Evolutionary conservation across 1,140 invertebrate genomes (phyloP).

Genomic region (Akabosia matsudoensis): DNA sequence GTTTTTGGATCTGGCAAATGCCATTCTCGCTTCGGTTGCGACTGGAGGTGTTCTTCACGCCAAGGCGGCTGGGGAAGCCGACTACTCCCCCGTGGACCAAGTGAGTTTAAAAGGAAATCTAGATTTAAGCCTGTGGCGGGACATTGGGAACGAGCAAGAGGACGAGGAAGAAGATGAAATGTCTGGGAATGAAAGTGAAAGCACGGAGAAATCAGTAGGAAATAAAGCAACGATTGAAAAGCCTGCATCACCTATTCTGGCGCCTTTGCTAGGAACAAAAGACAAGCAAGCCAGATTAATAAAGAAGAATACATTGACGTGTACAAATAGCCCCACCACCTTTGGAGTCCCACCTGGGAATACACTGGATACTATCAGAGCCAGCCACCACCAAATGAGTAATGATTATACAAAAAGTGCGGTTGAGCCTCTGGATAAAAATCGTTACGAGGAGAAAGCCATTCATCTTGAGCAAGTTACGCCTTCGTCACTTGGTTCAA

Average conservation of each 20-base stretch:
- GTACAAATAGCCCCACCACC: neutral
- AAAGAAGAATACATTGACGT: neutral
- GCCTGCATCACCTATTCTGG: neutral
- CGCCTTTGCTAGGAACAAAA: neutral
- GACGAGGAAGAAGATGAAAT: neutral
- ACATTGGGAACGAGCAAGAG: neutral
- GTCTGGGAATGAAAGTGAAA: neutral
- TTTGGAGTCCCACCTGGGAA: neutral
- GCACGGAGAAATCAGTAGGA: neutral
- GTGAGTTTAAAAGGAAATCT: neutral
- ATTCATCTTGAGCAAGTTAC: neutral
- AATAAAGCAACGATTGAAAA: neutral
- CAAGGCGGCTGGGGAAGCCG: neutral
- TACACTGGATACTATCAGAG: neutral
- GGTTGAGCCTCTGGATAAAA: neutral
- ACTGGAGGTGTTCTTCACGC: neutral
- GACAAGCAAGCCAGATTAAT: neutral
- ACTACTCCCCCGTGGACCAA: neutral
- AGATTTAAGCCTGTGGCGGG: constrained; percentile 7
- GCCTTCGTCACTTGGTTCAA: neutral
- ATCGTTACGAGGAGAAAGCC: neutral
- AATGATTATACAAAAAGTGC: neutral
- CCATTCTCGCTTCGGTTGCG: neutral
- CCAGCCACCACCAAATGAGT: neutral
- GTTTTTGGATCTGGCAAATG: neutral